phyloP scores from a whole-genome alignment of 2,888 invertebrate genomes.

The Amblyjoppa fuscipennis region DNA sequence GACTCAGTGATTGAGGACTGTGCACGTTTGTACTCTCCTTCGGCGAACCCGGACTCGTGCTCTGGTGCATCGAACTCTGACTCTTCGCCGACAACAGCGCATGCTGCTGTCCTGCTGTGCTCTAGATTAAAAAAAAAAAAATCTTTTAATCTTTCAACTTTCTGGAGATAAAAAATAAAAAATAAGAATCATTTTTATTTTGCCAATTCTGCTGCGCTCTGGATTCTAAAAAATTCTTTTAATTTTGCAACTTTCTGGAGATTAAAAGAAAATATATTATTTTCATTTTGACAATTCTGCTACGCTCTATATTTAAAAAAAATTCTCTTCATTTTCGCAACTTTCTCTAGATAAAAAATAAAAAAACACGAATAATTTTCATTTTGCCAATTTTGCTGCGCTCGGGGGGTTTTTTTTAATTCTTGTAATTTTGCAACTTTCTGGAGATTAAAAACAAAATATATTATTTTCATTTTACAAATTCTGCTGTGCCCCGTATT shows the following conservation, averaged over 20 bases:
- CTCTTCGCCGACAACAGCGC: slow-evolving; percentile 76
- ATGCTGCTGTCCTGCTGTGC: slow-evolving; percentile 70
- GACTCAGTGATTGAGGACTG: slow-evolving; percentile 83
- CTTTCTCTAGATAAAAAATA: too few relatives aligned
- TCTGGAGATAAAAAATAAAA: too few relatives aligned
- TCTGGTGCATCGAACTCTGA: slow-evolving; percentile 77
- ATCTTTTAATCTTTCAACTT: neutral
- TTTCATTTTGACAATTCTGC: neutral
- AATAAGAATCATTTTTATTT: neutral
- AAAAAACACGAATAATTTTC: neutral
- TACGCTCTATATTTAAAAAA: too few relatives aligned
- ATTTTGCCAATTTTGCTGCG: neutral
- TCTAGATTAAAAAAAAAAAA: slow-evolving; percentile 11
- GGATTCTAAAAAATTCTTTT: too few relatives aligned
- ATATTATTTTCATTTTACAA: neutral
- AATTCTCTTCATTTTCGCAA: too few relatives aligned
- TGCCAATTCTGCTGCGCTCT: neutral
- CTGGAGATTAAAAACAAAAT: neutral
- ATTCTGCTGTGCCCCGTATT: too few relatives aligned
- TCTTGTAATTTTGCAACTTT: neutral
- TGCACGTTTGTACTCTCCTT: slow-evolving; percentile 80
- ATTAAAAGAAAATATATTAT: neutral
- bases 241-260: neutral
- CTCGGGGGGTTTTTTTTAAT: neutral
- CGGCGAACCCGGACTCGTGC: slow-evolving; percentile 81